A percentile compares a stretch with the other conserved stretches of the same genome.
These are phyloP conservation scores for Galleria mellonella DNA, from an alignment of 1,140 invertebrate species.

Conservation along the genomic window DNA sequence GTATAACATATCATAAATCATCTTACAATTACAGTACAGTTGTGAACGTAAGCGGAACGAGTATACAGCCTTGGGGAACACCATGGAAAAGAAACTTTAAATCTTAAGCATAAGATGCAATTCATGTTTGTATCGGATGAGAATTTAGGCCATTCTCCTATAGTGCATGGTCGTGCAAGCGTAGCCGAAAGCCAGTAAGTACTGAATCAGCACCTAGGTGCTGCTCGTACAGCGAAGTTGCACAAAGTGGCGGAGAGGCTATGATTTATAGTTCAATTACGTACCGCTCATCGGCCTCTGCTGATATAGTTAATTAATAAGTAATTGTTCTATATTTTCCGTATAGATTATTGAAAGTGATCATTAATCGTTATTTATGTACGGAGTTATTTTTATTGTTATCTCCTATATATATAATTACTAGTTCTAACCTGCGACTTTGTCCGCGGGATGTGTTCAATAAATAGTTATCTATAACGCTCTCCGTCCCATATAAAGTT, in stretches of 20 bases:
- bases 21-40: constrained; percentile 63
- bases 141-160: constrained; percentile 17
- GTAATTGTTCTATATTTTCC: constrained; percentile 30
- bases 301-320: constrained; percentile 55
- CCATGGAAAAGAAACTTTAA: constrained; percentile 17
- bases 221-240: constrained; percentile 39
- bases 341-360: constrained; percentile 5
- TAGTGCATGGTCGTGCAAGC: constrained; percentile 37
- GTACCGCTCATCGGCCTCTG: constrained; percentile 42
- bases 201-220: constrained; percentile 55
- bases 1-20: constrained; percentile 71
- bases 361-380: too few relatives aligned
- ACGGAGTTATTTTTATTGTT: too few relatives aligned
- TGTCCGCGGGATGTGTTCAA: too few relatives aligned
- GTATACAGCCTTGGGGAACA: constrained; percentile 18
- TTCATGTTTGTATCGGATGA: constrained; percentile 8
- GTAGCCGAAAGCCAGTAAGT: constrained; percentile 43
- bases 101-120: constrained; percentile 10
- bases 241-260: constrained; percentile 34
- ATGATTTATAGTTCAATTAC: constrained; percentile 70
- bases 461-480: too few relatives aligned
- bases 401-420: too few relatives aligned
- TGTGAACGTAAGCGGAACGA: constrained; percentile 28
- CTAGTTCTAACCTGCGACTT: too few relatives aligned
- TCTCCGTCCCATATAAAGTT: too few relatives aligned